A percentile compares a stretch with the other conserved stretches of the same genome.
Evolutionary conservation across 2,888 invertebrate genomes (phyloP).

Genomic region (Elaeidobius kamerunicus): DNA sequence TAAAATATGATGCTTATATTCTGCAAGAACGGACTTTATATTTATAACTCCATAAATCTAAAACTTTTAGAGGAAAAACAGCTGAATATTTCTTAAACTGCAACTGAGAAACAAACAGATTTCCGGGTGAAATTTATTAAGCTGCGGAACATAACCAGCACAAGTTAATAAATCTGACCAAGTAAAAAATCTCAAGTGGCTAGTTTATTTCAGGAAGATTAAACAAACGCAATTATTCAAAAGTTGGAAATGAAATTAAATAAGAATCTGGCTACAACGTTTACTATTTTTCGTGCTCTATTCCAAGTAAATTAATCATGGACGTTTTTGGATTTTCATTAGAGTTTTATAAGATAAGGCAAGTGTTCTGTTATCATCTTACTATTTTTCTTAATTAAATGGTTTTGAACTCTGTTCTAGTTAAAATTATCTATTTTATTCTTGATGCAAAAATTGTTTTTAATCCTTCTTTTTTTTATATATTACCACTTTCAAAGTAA

Average conservation of each 20-base stretch:
- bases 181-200: conserved; percentile 48
- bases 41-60: conserved; percentile 15
- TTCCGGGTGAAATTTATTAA: conserved; percentile 13
- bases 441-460: too few relatives aligned
- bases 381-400: too few relatives aligned
- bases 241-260: background rate
- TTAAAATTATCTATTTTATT: too few relatives aligned
- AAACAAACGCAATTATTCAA: conserved; percentile 43
- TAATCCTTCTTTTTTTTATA: too few relatives aligned
- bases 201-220: conserved; percentile 41
- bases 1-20: conserved; percentile 1
- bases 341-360: too few relatives aligned
- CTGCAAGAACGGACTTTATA: conserved; percentile 3
- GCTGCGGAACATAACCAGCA: conserved; percentile 11
- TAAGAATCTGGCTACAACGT: background rate
- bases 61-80: conserved; percentile 6
- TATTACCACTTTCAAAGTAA: too few relatives aligned
- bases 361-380: too few relatives aligned
- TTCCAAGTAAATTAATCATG: background rate
- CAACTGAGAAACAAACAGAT: conserved; percentile 18
- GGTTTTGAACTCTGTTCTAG: too few relatives aligned
- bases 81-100: conserved; percentile 10
- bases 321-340: background rate
- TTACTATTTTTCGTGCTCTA: background rate
- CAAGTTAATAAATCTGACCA: conserved; percentile 35